Conservation (phyloP, 2,113 vertebrate genomes). For the Physeter macrocephalus region DNA sequence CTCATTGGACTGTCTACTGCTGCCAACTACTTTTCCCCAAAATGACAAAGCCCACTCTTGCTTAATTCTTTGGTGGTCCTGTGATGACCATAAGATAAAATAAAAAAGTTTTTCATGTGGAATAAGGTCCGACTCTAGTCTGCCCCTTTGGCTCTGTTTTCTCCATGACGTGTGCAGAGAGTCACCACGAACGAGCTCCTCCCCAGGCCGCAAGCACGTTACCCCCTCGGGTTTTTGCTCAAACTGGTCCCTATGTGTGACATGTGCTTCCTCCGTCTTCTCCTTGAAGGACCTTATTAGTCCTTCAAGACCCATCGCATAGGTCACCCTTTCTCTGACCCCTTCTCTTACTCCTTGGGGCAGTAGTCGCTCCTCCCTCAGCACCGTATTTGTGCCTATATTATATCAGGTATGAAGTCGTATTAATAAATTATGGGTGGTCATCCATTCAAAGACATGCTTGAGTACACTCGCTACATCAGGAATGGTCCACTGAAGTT, state of each 20-base stretch:
- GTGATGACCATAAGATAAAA: background rate
- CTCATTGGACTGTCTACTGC: too few species aligned
- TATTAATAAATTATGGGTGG: background rate
- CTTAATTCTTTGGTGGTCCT: background rate
- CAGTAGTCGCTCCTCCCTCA: background rate
- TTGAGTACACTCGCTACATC: background rate
- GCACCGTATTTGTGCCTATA: background rate
- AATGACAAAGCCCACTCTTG: background rate
- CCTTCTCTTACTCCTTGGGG: background rate
- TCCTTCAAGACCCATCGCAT: fast-evolving
- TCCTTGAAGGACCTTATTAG: background rate
- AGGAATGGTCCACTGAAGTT: background rate
- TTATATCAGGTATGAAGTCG: background rate
- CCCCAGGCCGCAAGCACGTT: fast-evolving
- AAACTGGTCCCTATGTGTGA: background rate
- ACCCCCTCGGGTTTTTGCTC: background rate
- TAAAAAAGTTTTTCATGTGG: background rate
- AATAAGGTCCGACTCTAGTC: background rate
- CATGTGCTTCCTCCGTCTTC: background rate
- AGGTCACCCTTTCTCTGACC: background rate
- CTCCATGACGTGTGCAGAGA: too few species aligned
- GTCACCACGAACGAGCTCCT: too few species aligned
- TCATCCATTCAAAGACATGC: background rate
- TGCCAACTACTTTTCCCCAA: background rate
- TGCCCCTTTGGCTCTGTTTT: background rate